Evolutionary conservation across 2,113 vertebrate genomes (phyloP).

Genomic region (Calypte anna): DNA sequence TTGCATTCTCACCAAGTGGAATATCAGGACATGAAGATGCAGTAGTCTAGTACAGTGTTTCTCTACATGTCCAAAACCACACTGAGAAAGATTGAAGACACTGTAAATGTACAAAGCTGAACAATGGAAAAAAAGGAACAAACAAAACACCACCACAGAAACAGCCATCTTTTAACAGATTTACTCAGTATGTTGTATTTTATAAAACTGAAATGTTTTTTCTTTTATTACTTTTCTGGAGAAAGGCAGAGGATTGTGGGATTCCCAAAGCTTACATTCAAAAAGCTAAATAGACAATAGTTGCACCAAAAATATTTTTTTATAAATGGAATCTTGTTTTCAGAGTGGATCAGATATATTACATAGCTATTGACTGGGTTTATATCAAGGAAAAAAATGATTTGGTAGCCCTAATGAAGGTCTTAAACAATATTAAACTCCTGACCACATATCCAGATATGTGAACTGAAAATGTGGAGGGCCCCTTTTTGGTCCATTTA

Average conservation of each 20-base stretch:
- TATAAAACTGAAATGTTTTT: background rate
- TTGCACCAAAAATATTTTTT: background rate
- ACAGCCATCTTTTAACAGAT: background rate
- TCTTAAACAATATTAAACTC: background rate
- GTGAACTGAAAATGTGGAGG: background rate
- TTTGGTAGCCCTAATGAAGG: background rate
- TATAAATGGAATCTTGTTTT: background rate
- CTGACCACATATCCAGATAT: background rate
- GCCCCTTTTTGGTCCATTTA: background rate
- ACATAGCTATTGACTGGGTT: background rate
- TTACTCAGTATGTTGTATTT: background rate
- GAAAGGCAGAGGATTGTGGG: background rate
- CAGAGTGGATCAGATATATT: background rate
- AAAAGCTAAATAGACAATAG: background rate
- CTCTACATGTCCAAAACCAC: background rate
- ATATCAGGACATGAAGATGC: background rate
- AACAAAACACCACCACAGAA: background rate
- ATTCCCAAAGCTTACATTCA: background rate
- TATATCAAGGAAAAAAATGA: background rate
- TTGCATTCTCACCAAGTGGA: background rate
- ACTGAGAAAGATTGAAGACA: background rate
- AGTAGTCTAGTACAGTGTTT: background rate
- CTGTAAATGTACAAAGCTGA: background rate
- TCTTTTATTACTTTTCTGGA: background rate
- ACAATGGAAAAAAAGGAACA: background rate